A percentile compares a stretch with the other conserved stretches of the same genome.
phyloP scores from a whole-genome alignment of 92 coral and sea anemone genomes.

The Zoanthus sociatus region DNA sequence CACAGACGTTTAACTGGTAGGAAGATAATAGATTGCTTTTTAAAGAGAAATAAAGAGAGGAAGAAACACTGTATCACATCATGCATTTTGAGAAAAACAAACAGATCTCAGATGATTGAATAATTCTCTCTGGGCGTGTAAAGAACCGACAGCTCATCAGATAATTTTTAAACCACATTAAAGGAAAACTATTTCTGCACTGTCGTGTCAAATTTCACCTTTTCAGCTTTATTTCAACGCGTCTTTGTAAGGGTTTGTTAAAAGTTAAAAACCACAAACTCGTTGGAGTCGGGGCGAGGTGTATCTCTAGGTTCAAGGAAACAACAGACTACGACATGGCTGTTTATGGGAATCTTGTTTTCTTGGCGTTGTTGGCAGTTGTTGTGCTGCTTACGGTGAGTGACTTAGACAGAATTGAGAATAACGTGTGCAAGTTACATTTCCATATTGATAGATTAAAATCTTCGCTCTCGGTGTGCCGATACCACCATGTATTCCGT shows the following conservation, averaged over 20 bases:
- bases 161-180: slow-evolving; percentile 40
- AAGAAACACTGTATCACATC: neutral
- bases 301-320: neutral
- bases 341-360: slow-evolving; percentile 16
- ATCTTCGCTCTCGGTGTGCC: slow-evolving; percentile 7
- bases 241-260: slow-evolving; percentile 26
- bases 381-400: slow-evolving; percentile 22
- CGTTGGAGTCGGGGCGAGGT: neutral
- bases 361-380: neutral
- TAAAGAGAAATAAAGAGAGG: slow-evolving; percentile 6
- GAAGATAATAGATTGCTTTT: slow-evolving; percentile 3
- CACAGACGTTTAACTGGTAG: neutral
- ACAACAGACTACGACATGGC: slow-evolving; percentile 15
- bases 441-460: slow-evolving; percentile 17
- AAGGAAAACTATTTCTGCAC: slow-evolving; percentile 15
- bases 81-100: neutral
- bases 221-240: slow-evolving; percentile 40
- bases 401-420: neutral
- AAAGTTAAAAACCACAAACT: slow-evolving; percentile 8
- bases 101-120: slow-evolving; percentile 8
- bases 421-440: neutral
- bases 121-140: slow-evolving; percentile 30
- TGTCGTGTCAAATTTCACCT: slow-evolving; percentile 15
- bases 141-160: slow-evolving; percentile 43
- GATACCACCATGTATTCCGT: too few species aligned